A percentile compares a stretch with the other conserved stretches of the same genome.
Evolutionary conservation across 2,888 invertebrate genomes (phyloP).

Genomic region (Calliopum simillimum): DNA sequence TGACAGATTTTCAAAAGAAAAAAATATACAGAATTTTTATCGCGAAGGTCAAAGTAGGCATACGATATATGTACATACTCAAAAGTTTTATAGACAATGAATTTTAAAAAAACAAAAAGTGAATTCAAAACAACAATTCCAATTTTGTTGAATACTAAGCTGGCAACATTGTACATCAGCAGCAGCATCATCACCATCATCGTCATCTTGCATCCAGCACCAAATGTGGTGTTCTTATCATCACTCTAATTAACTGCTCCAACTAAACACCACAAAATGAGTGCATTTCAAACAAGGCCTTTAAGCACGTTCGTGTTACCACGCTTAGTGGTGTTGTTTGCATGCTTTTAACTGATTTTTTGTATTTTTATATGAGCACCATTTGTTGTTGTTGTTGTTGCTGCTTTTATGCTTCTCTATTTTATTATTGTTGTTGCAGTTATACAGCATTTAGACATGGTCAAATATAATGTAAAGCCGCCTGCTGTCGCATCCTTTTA

Average conservation of each 20-base stretch:
- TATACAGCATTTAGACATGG: background rate
- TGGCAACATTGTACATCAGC: no score
- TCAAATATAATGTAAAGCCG: background rate
- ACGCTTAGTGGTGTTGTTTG: conserved; percentile 17
- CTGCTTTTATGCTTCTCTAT: background rate
- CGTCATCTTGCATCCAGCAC: no score
- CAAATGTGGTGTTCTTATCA: conserved; percentile 3
- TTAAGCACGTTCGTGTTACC: conserved; percentile 12
- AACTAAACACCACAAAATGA: conserved; percentile 32
- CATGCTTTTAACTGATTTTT: conserved; percentile 34
- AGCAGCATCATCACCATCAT: no score
- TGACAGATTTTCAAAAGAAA: no score
- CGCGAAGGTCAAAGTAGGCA: no score
- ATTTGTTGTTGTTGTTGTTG: conserved; percentile 5
- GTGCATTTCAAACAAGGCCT: conserved; percentile 34
- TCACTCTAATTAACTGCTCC: conserved; percentile 35
- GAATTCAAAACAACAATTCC: no score
- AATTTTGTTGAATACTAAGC: no score
- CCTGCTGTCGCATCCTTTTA: background rate
- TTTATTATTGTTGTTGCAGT: background rate
- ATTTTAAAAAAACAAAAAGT: no score
- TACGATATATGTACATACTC: no score
- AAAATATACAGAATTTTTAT: no score
- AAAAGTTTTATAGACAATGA: no score
- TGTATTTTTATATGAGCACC: conserved; percentile 14